Conservation (phyloP, 2,888 invertebrate genomes). For the Clusia tigrina region DNA sequence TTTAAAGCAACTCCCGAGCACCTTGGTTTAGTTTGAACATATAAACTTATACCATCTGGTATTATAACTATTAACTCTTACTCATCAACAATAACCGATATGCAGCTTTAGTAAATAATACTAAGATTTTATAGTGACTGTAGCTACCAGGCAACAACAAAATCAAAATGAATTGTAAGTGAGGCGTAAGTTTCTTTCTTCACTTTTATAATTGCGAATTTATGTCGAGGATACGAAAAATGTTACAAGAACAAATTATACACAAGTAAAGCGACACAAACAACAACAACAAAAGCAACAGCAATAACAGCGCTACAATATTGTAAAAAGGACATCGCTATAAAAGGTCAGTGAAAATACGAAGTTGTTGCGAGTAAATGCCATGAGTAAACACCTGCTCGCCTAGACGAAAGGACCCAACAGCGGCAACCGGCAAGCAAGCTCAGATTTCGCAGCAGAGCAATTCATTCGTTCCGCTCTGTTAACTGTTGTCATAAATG, state of each 20-base stretch:
- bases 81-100: no score
- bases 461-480: neutral
- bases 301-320: no score
- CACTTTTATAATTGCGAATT: neutral
- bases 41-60: no score
- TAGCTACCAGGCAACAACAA: no score
- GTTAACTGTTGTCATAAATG: slow-evolving; percentile 40
- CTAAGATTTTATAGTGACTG: no score
- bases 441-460: neutral
- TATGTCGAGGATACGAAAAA: neutral
- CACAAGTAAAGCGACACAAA: no score
- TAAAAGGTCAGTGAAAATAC: neutral
- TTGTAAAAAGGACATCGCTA: no score
- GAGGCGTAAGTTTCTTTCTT: neutral
- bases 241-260: neutral
- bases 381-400: slow-evolving; percentile 3
- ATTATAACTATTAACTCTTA: no score
- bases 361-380: neutral
- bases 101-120: no score
- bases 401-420: neutral
- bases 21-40: no score
- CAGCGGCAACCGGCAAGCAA: neutral
- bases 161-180: neutral
- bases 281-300: neutral
- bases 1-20: no score